Evolutionary conservation across 2,888 invertebrate species (phyloP).

Genomic region (Chaitophorus viminalis): DNA sequence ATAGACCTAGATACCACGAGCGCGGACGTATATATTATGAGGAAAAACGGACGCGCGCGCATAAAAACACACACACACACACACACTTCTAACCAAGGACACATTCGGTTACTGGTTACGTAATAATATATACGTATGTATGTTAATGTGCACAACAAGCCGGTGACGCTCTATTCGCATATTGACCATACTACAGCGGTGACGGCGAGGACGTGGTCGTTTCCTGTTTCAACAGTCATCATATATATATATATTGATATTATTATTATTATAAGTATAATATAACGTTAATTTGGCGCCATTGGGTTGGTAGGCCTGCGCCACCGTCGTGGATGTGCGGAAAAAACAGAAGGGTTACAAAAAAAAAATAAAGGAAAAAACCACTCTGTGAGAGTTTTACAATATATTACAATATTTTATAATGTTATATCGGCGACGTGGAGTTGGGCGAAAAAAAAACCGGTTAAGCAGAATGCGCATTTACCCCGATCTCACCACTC

Average conservation of each 20-base stretch:
- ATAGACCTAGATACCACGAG: background rate
- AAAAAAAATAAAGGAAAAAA: background rate
- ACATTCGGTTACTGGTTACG: constrained; percentile 25
- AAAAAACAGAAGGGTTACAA: background rate
- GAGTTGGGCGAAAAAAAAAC: background rate
- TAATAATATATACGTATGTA: constrained; percentile 4
- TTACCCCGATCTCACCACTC: background rate
- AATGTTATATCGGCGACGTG: no score
- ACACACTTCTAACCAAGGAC: constrained; percentile 44
- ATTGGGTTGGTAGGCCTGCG: background rate
- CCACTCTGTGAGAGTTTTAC: no score
- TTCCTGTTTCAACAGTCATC: constrained; percentile 1
- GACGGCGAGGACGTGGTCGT: background rate
- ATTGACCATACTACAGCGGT: no score
- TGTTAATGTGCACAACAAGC: constrained; percentile 22
- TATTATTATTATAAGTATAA: background rate
- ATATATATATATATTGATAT: no score
- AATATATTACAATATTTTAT: no score
- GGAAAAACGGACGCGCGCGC: background rate
- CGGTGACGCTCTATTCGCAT: background rate
- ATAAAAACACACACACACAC: background rate
- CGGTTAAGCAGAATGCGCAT: background rate
- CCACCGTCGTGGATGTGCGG: background rate
- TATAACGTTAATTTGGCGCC: no score
- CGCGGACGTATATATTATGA: background rate